Base-by-base conservation (phyloP, 1,140 invertebrate genomes). In the Drosophila pachea region DNA sequence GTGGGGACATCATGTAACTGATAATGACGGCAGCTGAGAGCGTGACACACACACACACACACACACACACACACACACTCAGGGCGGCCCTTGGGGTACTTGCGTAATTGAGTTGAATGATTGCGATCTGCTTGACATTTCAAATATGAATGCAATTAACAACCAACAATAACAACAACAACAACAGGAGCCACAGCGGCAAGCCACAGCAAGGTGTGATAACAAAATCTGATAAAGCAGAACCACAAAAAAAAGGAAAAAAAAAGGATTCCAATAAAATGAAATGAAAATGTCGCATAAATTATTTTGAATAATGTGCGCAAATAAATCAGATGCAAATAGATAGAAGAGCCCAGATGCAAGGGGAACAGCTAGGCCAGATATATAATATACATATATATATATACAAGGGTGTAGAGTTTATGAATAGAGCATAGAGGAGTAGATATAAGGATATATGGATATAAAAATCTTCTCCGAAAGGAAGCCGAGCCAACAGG, bases 101-200 rank as follows among this genome's bases (percentile, higher is more conserved):
- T 47, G 65, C 47, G 74, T 81, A 82, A 82, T 82, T 82, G 78
- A 77, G 71, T 31, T 68, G 78, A 83, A 74, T 71, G 78, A 78
- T 82, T 83, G 74, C 68, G 67, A 82, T 82, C 78, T 83, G 68
- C 14, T 45, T 67, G 8, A 49, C 54, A 31, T 14, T 42, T 40
- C 35, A 22, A 48, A 62, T 68, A 62, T 14, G 67, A 65, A 45
- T 70, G 62, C 68, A 70, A 59, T 68, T 68, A 71, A 67, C 68
- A 61, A 60, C 63, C 22, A 35, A 59, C 5, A 64, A 33, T 32
- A 32, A 42, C 43, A 29, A 49, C 40, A 22, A 22, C 22, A 22
- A 3, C 22, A 22, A 3, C 22, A 22, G 22, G 3, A 22, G 22
- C 22, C 22, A 22, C 22, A 22, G 22, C 22, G 22, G 22, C 22